Base-by-base conservation (phyloP, 2,888 invertebrate genomes). In the Ophonus ardosiacus region DNA sequence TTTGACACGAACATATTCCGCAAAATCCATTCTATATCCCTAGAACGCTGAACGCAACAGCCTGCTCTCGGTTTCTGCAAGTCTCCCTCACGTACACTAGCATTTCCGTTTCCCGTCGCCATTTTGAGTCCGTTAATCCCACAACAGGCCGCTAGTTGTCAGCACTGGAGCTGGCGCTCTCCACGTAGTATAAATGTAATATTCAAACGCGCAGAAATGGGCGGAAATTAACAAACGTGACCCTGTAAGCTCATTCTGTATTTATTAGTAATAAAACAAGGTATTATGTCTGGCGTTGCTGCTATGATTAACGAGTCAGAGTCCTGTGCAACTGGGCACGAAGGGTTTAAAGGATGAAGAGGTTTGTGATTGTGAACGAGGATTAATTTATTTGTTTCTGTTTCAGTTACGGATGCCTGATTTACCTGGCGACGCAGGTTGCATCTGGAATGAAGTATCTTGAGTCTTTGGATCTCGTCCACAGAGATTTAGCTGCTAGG, bases 361-460 rank as follows among this genome's bases (percentile, higher is more conserved):
- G 31, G 65, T 24, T 7, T 71, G 17, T 15, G 71, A 71, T 38
- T 71, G 31, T 71, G 38, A 74, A 74, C 74, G 15, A 71, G n/a
- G 71, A n/a, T 71, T 38, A 71, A 40, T 10, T 74, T 74, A 13
- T 74, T 40, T 21, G 43, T 74, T 88, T 89, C 88, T 88, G 87
- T 93, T 93, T 24, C 93, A 97, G 97, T 90, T 96, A 96, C 91
- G 96, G 96, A 88, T 95, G 95, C 91, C 93, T 97, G 90, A 95
- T 97, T 88, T 96, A 95, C 93, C 95, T 98, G 91, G 95, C 97
- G 88, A 96, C 96, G 84, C 97, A 98, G 92, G 95, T 98, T 88
- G 96, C 98, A 86, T 97, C 97, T 81, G 98, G 98, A 87, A 98
- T 98, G 97, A 97, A 97, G 90, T 98, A 97, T 91, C 93, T 98